Base-by-base conservation (phyloP, 1,140 invertebrate genomes). In the Sarcophaga peregrina region DNA sequence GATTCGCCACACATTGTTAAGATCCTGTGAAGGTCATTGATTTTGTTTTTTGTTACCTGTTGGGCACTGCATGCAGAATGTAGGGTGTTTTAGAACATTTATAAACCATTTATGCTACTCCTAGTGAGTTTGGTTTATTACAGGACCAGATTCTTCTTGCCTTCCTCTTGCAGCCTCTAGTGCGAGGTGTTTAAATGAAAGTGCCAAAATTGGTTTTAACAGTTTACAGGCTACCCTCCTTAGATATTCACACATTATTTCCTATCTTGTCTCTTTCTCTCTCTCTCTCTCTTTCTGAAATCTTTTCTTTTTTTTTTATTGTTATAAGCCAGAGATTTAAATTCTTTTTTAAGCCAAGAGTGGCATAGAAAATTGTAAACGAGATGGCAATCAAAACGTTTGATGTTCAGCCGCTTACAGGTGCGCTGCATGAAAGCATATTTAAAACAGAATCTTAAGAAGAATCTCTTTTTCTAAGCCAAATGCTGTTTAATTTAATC, bases 1-100 rank as follows among this genome's bases (percentile, higher is more conserved):
- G 85, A 89, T 89, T 89, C 85, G 86, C 85, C 85, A 89, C 87
- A 88, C 87, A 80, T 88, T 86, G 87, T 89, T 89, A 89, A 87
- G 72, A 82, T 78, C 47, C 47, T 50, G 3, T 48, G 75, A 78
- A 78, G 75, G 75, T 78, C 75, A 78, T 68, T 68, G 17, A 20
- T 62, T 68, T 25, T 20, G 5, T 68, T 68, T 6, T 9, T 68
- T 52, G 17, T 20, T 78, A 78, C 75, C 75, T 78, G 75, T 17
- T 78, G 75, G 17, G 52, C 17, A 25, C 50, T 25, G 50, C 47
- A 78, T 37, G 25, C 25, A 37, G 25, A 37, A 37, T 37, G 52
- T 48, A 81, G 80, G 80, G 80, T 68, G 81, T 82, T 74, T 52
- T 50, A 8, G 68, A 52, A 45, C 81, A 82, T 82, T 82, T 82